Base-by-base conservation (phyloP, 2,888 invertebrate species). In the Mesorhabditis sp. region DNA sequence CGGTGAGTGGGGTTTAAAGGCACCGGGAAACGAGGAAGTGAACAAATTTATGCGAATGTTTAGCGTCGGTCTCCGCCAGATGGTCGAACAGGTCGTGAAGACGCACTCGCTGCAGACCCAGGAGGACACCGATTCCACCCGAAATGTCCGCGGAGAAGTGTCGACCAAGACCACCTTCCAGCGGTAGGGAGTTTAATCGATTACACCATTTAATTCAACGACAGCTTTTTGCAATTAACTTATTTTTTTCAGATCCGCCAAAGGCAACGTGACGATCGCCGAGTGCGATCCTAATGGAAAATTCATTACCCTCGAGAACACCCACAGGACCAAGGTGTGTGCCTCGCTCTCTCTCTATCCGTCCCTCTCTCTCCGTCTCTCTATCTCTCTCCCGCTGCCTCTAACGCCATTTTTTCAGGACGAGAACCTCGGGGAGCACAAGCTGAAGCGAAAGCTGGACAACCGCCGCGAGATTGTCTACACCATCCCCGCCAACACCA, bases 151-250 rank as follows among this genome's bases (percentile, higher is more conserved):
- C 28, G 85, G 85, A 67, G 84, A 84, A 71, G 80, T 87, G 85
- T 65, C 78, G 13, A 88, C 88, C 65, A 88, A 88, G 80, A 89
- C 89, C 2, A 89, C 89, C 7, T 89, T 88, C 86, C 88, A 88
- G 82, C 83, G 88, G 70, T 87, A 87, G 45, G 58, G 7, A n/a
- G 28, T 28, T 28, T 2, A 28, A 28, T 28, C 28, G 28, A 28
- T 28, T 28, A 28, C 28, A 2, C 28, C 28, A 28, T 28, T 28
- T 28, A 28, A 28, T 28, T 28, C 28, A 28, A 28, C 28, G n/a
- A n/a, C 28, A 1, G 28, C 28, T 28, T 28, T 2, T 28, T 2
- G 28, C 28, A 28, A 28, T 1, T 28, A 28, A 28, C 1, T 28
- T 28, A 28, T 1, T 28, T 50, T 10, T 50, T 50, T 50, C n/a